Percentiles rank a stretch among this genome's conserved stretches.
phyloP scores from a whole-genome alignment of 2,113 vertebrate species.

The Lethenteron camtschaticum region DNA sequence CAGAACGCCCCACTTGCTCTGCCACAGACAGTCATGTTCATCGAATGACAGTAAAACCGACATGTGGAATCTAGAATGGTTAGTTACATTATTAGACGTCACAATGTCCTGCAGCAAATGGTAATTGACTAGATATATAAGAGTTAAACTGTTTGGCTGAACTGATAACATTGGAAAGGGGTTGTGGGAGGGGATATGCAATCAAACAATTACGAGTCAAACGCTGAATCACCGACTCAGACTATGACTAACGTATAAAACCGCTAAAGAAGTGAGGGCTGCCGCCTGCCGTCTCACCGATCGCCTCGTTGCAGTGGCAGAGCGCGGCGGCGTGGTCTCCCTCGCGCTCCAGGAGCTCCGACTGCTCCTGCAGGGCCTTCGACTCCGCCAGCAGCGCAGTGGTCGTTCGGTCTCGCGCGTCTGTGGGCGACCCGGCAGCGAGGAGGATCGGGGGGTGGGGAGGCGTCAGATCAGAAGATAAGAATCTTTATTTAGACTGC shows the following conservation, averaged over 20 bases:
- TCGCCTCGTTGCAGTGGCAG: slow-evolving; percentile 4
- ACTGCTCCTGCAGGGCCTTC: slow-evolving; percentile 1
- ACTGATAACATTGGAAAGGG: background rate
- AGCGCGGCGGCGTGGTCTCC: slow-evolving; percentile 5
- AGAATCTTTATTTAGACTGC: too few species aligned
- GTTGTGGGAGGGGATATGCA: background rate
- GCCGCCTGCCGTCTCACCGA: background rate
- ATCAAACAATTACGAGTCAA: background rate
- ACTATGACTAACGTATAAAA: background rate
- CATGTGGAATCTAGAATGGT: too few species aligned
- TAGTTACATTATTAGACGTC: too few species aligned
- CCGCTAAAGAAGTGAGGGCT: background rate
- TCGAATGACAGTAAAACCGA: too few species aligned
- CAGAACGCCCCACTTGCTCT: too few species aligned
- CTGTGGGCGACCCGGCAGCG: too few species aligned
- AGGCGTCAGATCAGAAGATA: too few species aligned
- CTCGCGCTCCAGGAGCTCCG: background rate
- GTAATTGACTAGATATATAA: background rate
- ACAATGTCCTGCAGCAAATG: background rate
- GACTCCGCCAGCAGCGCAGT: background rate
- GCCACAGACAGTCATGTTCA: too few species aligned
- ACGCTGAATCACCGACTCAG: background rate
- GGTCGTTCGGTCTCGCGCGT: too few species aligned
- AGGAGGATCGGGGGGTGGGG: too few species aligned
- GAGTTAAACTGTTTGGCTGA: background rate